phyloP scores from a whole-genome alignment of 2,797 vertebrate genomes.

The Pseudotriccus pelzelni region DNA sequence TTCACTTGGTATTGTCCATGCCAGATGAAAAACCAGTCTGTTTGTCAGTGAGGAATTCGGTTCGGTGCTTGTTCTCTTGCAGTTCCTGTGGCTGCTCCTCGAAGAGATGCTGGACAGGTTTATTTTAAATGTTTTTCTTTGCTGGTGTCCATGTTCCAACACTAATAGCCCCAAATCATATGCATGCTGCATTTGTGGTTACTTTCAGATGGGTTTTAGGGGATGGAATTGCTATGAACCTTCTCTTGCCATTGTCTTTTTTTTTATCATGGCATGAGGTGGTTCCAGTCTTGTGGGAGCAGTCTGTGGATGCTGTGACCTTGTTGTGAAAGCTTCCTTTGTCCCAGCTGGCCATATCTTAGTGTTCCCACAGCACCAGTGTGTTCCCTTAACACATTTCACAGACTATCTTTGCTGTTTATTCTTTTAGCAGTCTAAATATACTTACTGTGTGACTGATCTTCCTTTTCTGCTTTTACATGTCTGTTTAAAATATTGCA shows the following conservation, averaged over 20 bases:
- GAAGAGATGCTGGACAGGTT: background rate
- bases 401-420: background rate
- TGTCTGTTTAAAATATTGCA: background rate
- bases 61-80: background rate
- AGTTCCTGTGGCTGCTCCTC: background rate
- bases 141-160: background rate
- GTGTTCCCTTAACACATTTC: background rate
- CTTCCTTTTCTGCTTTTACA: background rate
- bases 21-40: background rate
- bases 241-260: background rate
- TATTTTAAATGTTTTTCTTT: background rate
- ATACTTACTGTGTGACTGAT: accelerated
- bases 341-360: background rate
- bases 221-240: background rate
- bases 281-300: background rate
- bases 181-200: background rate
- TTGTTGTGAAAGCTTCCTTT: background rate
- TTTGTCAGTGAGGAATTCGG: background rate
- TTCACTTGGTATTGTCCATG: background rate
- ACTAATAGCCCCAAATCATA: background rate
- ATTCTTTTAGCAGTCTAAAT: background rate
- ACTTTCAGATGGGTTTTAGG: background rate
- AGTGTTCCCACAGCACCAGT: background rate
- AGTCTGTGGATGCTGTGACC: background rate
- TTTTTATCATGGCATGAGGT: accelerated